Evolutionary conservation across 2,888 invertebrate genomes (phyloP), one percentile per base, ranked within the genome.

Genomic region (Rhingia campestris): DNA sequence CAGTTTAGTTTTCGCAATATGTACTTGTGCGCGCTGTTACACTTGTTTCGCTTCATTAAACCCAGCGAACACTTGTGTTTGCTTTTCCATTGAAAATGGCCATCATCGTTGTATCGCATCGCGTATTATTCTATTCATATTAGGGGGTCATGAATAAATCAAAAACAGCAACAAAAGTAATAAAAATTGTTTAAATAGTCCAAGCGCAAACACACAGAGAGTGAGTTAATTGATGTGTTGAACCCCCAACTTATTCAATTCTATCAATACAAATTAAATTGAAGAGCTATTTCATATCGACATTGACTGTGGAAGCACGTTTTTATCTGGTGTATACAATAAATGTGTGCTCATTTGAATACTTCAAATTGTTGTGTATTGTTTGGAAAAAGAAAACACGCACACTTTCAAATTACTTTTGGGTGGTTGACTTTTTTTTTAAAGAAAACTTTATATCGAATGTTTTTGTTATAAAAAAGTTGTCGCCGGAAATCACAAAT

Each of bases 191-290:
- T 76, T 81, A 77, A 77, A 67, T 79, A 69, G 77, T 64, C 67
- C 67, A 82, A 81, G 77, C 77, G 72, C 72, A 53, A 53, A 6
- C 47, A 69, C 47, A 75, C 49, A 58, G 30, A 47, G 53, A 75
- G 69, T 70, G 74, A 80, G 66, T 84, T 84, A 84, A 84, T 84
- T 84, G 79, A 84, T 84, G 80, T 80, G 84, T 80, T 74, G 84
- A 64, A 64, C 41, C 84, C 82, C 84, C 45, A 79, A 73, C 73
- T 77, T 77, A 77, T 82, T 82, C 63, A 77, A 82, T 73, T 22
- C 67, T 82, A 82, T 79, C 82, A 77, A 84, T 84, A 77, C 73
- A 79, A 53, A 82, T 73, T 77, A 63, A 73, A 82, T 82, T 82
- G 73, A 66, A 70, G 69, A 43, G 47, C 56, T 69, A 75, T 80